Percentiles rank a stretch among this genome's conserved stretches.
phyloP scores from a whole-genome alignment of 2,888 invertebrate species.

The Idaea aversata region DNA sequence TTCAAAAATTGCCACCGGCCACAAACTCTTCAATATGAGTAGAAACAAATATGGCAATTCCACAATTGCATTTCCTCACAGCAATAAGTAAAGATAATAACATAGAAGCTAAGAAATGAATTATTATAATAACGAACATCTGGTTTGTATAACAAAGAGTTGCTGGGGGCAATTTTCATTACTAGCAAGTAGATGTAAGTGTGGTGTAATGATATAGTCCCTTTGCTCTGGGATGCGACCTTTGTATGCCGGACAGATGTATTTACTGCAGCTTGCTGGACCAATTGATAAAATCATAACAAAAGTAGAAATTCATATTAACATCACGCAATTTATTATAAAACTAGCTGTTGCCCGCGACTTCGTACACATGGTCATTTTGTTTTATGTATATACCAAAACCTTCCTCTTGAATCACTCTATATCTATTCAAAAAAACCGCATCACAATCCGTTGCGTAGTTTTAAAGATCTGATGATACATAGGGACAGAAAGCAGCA shows the following conservation, averaged over 20 bases:
- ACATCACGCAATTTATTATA: too few relatives aligned
- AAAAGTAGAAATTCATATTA: too few relatives aligned
- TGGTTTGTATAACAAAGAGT: slow-evolving; percentile 43
- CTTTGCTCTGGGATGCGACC: slow-evolving; percentile 29
- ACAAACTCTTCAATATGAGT: not conserved
- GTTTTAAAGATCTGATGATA: too few relatives aligned
- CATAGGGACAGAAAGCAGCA: too few relatives aligned
- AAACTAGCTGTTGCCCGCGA: too few relatives aligned
- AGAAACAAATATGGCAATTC: not conserved
- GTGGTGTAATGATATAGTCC: slow-evolving; percentile 36
- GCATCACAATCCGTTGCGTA: too few relatives aligned
- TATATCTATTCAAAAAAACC: too few relatives aligned
- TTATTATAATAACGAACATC: slow-evolving; percentile 39
- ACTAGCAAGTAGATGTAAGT: slow-evolving; percentile 15
- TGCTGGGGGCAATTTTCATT: slow-evolving; percentile 43
- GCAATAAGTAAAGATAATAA: slow-evolving; percentile 17
- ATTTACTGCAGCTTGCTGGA: slow-evolving; percentile 7
- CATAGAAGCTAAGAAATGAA: slow-evolving; percentile 40
- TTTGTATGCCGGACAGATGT: slow-evolving; percentile 34
- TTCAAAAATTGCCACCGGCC: not conserved
- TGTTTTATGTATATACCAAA: too few relatives aligned
- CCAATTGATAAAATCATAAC: too few relatives aligned
- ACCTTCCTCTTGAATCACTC: too few relatives aligned
- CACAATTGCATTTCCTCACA: slow-evolving; percentile 17
- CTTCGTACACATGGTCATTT: too few relatives aligned